Base-by-base conservation (phyloP, 2,888 invertebrate species). In the Rhingia rostrata region DNA sequence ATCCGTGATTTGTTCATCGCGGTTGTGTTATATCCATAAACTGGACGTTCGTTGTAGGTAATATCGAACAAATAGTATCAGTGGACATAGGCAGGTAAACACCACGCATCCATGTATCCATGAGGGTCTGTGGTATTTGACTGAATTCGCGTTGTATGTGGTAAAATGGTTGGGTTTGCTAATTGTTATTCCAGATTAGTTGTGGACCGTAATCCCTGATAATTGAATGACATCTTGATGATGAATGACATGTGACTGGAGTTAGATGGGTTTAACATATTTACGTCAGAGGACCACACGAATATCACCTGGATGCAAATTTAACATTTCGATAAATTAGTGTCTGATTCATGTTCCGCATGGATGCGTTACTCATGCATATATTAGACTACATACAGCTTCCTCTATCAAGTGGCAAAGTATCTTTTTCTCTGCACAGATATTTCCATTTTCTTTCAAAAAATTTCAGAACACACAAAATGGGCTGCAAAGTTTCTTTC, bases 401-500 rank as follows among this genome's bases (percentile, higher is more conserved):
- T 12, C 12, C 2, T 6, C n/a, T 12, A n/a, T 5, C n/a, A 43
- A 10, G 30, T 39, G 39, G 37, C 64, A 39, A 39, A 30, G 33
- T 39, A 12, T 53, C 12, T 32, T 66, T 41, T 41, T 53, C 64
- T 12, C 30, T 33, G 10, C 7, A 47, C 9, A 49, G 35, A 14
- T 45, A 37, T 6, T 32, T 32, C 7, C 10, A 4, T n/a, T 51
- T 64, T 64, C 39, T 37, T 64, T 64, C n/a, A 4, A 32, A 39
- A 64, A 32, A 51, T 30, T 66, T 53, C 33, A 7, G 41, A 5
- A 66, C 12, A 53, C 39, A 51, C 33, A 53, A 30, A 39, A 37
- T 14, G 4, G n/a, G 5, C 9, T 10, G 6, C 39, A 51, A 51
- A 32, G 14, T 41, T 9, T n/a, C 32, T 30, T 32, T 14, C 32